Percentiles rank a stretch among this genome's conserved stretches.
Conservation (phyloP, 2,113 vertebrate species). For the Misgurnus mizolepis region DNA sequence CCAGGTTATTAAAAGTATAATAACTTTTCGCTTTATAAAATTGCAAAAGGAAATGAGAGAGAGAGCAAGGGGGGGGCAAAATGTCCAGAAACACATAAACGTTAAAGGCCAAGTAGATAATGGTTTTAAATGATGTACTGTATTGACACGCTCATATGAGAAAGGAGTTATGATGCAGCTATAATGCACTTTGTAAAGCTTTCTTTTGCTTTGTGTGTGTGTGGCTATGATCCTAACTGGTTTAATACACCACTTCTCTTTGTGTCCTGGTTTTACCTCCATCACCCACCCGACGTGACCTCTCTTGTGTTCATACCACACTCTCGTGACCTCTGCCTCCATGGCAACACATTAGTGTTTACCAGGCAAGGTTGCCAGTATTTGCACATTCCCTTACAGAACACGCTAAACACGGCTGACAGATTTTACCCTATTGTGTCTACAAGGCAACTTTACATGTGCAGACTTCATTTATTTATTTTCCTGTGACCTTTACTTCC, state of each 20-base stretch:
- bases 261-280: slow-evolving; percentile 5
- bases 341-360: slow-evolving; percentile 27
- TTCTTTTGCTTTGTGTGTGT: neutral
- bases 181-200: neutral
- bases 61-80: neutral
- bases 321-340: neutral
- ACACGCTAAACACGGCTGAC: neutral
- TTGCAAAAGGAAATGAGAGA: neutral
- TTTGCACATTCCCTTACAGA: neutral
- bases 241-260: neutral
- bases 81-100: neutral
- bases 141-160: neutral
- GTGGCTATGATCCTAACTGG: neutral
- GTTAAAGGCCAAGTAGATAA: neutral
- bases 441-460: too few species aligned
- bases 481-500: neutral
- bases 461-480: too few species aligned
- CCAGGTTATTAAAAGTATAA: neutral
- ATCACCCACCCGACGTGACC: neutral
- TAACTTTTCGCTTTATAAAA: neutral
- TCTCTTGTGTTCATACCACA: neutral
- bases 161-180: neutral
- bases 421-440: too few species aligned
- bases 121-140: neutral
- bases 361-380: slow-evolving; percentile 9